phyloP scores from a whole-genome alignment of 1,140 invertebrate genomes.

The Musca domestica region DNA sequence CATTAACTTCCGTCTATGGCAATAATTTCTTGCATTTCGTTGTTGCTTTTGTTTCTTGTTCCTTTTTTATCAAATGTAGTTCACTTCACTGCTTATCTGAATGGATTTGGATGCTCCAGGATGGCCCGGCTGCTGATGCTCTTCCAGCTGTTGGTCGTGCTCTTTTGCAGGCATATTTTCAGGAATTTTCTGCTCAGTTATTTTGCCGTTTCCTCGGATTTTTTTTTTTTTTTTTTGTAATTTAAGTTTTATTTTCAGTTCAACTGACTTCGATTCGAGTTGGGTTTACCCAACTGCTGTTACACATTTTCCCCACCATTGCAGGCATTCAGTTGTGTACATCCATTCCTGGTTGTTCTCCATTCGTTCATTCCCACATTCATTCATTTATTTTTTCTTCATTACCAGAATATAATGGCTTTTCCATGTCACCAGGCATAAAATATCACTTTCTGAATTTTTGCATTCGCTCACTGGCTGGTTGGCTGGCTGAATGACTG shows the following conservation, averaged over 20 bases:
- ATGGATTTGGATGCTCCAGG: no score
- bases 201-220: no score
- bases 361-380: no score
- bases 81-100: no score
- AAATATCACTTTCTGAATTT: neutral
- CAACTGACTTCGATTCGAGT: neutral
- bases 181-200: no score
- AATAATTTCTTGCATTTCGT: conserved; percentile 5
- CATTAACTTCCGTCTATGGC: conserved; percentile 13
- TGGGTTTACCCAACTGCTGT: neutral
- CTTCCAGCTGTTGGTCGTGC: no score
- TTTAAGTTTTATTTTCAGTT: neutral
- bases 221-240: neutral
- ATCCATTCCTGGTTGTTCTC: no score
- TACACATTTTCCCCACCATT: no score
- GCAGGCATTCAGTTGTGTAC: neutral
- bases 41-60: no score
- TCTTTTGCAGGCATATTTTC: neutral
- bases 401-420: conserved; percentile 13
- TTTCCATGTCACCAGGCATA: conserved; percentile 21
- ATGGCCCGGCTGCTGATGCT: no score
- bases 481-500: no score
- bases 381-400: neutral
- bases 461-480: no score
- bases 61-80: neutral